phyloP scores from a whole-genome alignment of 1,140 invertebrate genomes.

The Dinothrombium tinctorium region DNA sequence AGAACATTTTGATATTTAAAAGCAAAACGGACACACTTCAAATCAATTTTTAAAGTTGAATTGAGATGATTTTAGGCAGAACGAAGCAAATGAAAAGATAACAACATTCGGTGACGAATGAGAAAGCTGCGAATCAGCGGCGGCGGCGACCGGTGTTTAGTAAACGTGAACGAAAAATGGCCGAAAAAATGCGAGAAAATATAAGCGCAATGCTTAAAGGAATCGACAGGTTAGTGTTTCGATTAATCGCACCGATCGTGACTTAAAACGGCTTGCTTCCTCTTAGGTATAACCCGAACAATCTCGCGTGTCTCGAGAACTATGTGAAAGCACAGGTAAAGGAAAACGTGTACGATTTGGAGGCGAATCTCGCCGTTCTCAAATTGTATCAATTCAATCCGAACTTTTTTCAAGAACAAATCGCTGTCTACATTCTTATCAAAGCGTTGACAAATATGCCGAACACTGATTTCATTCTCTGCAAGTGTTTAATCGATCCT shows the following conservation, averaged over 20 bases:
- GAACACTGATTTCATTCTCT: conserved; percentile 85
- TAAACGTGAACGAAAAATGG: too few relatives aligned
- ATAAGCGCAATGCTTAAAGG: conserved; percentile 45
- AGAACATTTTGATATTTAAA: too few relatives aligned
- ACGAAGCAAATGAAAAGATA: too few relatives aligned
- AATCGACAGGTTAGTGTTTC: conserved; percentile 28
- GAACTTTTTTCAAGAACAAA: conserved; percentile 50
- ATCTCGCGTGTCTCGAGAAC: conserved; percentile 58
- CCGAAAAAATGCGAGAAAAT: conserved; percentile 45
- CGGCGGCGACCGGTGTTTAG: too few relatives aligned
- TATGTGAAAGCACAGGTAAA: conserved; percentile 78
- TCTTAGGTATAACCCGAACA: conserved; percentile 76
- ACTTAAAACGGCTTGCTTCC: neutral
- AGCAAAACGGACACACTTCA: too few relatives aligned
- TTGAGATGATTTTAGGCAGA: too few relatives aligned
- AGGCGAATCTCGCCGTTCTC: conserved; percentile 73
- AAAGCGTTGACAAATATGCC: conserved; percentile 89
- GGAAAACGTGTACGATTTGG: conserved; percentile 83
- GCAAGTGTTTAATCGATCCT: conserved; percentile 74
- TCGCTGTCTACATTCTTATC: conserved; percentile 60
- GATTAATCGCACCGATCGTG: neutral
- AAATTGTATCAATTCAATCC: conserved; percentile 70
- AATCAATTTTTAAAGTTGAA: too few relatives aligned
- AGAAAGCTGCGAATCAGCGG: too few relatives aligned
- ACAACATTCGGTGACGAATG: too few relatives aligned